phyloP scores from a whole-genome alignment of 2,113 vertebrate genomes.

The Lampris incognitus region DNA sequence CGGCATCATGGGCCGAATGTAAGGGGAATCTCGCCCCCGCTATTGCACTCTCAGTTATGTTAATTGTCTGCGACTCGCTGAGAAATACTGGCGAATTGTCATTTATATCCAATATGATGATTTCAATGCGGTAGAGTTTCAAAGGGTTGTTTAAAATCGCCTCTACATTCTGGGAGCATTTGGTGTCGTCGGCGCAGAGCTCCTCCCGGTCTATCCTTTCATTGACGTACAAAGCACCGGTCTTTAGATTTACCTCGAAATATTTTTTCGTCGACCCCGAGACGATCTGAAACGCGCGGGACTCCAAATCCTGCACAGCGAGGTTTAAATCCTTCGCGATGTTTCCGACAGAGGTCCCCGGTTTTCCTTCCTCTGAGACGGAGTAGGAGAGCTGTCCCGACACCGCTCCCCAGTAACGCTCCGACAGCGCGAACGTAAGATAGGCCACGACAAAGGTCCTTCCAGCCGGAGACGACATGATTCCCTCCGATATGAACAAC shows the following conservation, averaged over 20 bases:
- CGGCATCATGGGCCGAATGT: slow-evolving; percentile 63
- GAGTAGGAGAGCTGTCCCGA: slow-evolving; percentile 46
- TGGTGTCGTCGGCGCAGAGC: slow-evolving; percentile 64
- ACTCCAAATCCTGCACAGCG: slow-evolving; percentile 50
- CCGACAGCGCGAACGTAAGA: slow-evolving; percentile 18
- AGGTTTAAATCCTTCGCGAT: slow-evolving; percentile 69
- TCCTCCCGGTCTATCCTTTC: slow-evolving; percentile 79
- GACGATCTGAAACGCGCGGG: slow-evolving; percentile 69
- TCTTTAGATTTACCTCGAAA: slow-evolving; percentile 75
- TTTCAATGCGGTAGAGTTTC: slow-evolving; percentile 71
- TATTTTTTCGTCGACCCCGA: slow-evolving; percentile 61
- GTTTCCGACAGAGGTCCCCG: slow-evolving; percentile 62
- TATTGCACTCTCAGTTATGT: slow-evolving; percentile 54
- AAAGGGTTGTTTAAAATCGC: slow-evolving; percentile 78
- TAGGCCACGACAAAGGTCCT: slow-evolving; percentile 1
- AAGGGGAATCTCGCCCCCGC: slow-evolving; percentile 59
- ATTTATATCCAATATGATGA: slow-evolving; percentile 80
- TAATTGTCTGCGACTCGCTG: slow-evolving; percentile 43
- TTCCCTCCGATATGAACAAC: neutral
- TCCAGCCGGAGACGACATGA: slow-evolving; percentile 22
- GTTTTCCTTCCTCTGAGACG: slow-evolving; percentile 59
- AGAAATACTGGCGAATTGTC: slow-evolving; percentile 51
- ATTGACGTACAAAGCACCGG: slow-evolving; percentile 74
- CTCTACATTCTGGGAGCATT: slow-evolving; percentile 76
- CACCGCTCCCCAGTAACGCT: slow-evolving; percentile 25